Percentiles rank a stretch among this genome's conserved stretches.
Conservation (phyloP, 2,113 vertebrate species). For the Campylomormyrus tamandua region DNA sequence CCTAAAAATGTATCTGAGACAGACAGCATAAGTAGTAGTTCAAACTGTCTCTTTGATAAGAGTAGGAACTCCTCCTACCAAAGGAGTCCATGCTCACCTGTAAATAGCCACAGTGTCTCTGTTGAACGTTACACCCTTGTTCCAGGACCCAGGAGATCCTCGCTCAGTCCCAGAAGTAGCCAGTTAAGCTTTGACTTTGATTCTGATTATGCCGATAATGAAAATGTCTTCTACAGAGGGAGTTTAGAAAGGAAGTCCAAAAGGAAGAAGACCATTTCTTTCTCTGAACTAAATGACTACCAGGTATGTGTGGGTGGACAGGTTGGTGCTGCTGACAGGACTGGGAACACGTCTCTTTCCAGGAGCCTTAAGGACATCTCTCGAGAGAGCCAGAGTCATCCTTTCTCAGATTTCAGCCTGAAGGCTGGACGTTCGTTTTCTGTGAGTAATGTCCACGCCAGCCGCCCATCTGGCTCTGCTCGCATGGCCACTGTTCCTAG, state of each 20-base stretch:
- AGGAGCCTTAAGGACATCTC: not conserved
- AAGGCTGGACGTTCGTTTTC: constrained; percentile 59
- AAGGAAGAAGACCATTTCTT: constrained; percentile 5
- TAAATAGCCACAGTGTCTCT: not conserved
- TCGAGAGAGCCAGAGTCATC: not conserved
- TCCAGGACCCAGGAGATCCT: constrained; percentile 5
- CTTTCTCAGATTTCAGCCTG: constrained; percentile 10
- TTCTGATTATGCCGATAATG: not conserved
- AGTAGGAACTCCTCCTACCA: not conserved
- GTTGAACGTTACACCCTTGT: not conserved
- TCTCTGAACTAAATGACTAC: constrained; percentile 1
- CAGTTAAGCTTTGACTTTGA: not conserved
- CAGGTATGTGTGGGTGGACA: not conserved
- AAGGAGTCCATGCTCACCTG: not conserved
- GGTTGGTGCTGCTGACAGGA: not conserved
- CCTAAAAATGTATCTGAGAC: not conserved
- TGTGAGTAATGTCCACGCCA: constrained; percentile 41
- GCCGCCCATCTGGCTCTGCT: constrained; percentile 12
- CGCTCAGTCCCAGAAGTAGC: not conserved
- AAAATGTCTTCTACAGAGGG: constrained; percentile 13
- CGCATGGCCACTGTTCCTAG: constrained; percentile 26
- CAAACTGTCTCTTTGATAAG: not conserved
- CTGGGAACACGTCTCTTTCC: not conserved
- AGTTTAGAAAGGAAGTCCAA: not conserved
- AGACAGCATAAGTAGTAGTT: not conserved